Evolutionary conservation across 2,797 vertebrate species (phyloP), one percentile per base, ranked within the genome.

Genomic region (Acanthornis magna): DNA sequence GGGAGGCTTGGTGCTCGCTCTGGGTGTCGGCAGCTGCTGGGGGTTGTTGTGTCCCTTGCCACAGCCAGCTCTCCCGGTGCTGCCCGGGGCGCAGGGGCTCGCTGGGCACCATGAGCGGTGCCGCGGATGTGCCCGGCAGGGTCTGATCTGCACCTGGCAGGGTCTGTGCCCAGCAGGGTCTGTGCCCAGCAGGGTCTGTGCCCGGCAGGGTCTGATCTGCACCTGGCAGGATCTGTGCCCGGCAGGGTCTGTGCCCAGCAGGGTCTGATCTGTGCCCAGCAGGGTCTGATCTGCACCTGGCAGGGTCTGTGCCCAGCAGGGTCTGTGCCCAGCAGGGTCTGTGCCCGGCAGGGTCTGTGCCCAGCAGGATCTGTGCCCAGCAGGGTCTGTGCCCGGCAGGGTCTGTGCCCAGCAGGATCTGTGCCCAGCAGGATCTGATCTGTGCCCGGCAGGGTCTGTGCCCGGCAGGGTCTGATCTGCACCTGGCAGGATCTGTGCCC

Each of bases 1-100:
- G 71, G 4, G 1, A 1, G 0, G 7, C 60, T 11, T 4, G 0
- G 6, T 16, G 40, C 34, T 47, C 0, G 0, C 34, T 7, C 3
- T 22, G 29, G 16, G 9, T 11, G 51, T 20, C 0, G 2, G 76
- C 74, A 30, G 45, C 78, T 22, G 18, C 18, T 40, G 3, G 30
- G 27, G 5, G 18, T 40, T 11, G 3, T 15, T 4, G 25, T 20
- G 27, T 57, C 48, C 68, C 77, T 23, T 47, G 55, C 10, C 36
- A 16, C 0, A 4, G 16, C 15, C 0, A 0, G 26, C 65, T 85
- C 54, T 47, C 22, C 74, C 20, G n/a, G 40, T 2, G 0, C 14
- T 8, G 22, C 16, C 0, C 0, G 2, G 22, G 32, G 34, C 1
- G 2, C 0, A 10, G 80, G 27, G 22, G 29, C 43, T 65, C 1